These are phyloP conservation scores for Xestia xanthographa DNA, from an alignment of 2,888 invertebrate species.

Conservation along the genomic window DNA sequence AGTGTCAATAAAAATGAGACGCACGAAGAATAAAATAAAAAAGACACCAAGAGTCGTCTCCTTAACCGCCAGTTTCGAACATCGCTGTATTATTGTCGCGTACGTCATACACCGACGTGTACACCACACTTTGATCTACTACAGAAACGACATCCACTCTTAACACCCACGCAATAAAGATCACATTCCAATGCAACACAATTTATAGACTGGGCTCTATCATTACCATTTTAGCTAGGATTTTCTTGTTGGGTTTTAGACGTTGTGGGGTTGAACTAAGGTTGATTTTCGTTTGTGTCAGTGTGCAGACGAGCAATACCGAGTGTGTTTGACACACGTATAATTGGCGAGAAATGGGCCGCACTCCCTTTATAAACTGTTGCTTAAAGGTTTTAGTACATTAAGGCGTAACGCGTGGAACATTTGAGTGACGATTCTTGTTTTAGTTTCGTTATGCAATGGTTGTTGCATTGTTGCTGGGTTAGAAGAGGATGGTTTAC, in stretches of 20 bases:
- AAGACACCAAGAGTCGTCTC: constrained; percentile 66
- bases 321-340: constrained; percentile 86
- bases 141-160: constrained; percentile 69
- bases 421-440: constrained; percentile 49
- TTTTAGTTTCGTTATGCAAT: constrained; percentile 53
- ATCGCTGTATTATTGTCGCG: constrained; percentile 84
- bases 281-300: constrained; percentile 56
- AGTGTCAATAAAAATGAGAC: neutral
- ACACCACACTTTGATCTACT: constrained; percentile 83
- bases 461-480: constrained; percentile 43
- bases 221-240: constrained; percentile 72
- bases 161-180: constrained; percentile 70
- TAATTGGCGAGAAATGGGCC: constrained; percentile 89
- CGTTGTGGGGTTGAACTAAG: constrained; percentile 63
- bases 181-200: constrained; percentile 70
- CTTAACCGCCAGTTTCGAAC: constrained; percentile 83
- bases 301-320: constrained; percentile 63
- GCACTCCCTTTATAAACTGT: constrained; percentile 81
- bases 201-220: constrained; percentile 73
- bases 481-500: neutral
- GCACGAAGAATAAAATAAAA: constrained; percentile 15
- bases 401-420: constrained; percentile 64
- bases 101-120: constrained; percentile 82
- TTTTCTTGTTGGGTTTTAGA: constrained; percentile 48
- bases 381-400: constrained; percentile 70